Evolutionary conservation across 2,888 invertebrate species (phyloP).

Genomic region (Acholoe squamosa): DNA sequence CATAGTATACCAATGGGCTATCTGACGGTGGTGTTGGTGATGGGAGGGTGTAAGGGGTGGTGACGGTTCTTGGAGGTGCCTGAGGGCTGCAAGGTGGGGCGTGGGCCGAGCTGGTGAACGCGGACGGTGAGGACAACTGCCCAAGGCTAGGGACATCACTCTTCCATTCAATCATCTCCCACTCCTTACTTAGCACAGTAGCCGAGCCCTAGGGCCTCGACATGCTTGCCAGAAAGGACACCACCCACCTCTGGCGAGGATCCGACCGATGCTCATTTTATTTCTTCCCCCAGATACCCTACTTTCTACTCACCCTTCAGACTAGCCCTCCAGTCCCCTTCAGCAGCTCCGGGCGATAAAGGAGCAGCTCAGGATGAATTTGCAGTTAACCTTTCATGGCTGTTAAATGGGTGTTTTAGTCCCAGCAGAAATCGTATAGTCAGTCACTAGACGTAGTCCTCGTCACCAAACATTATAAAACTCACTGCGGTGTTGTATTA

Average conservation of each 20-base stretch:
- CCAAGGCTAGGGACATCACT: constrained; percentile 32
- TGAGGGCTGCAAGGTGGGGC: not conserved
- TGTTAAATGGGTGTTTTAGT: constrained; percentile 26
- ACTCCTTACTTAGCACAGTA: constrained; percentile 45
- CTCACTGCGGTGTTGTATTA: not conserved
- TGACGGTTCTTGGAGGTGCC: not conserved
- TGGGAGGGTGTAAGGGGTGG: not conserved
- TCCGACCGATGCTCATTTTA: constrained; percentile 44
- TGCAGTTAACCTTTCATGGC: constrained; percentile 33
- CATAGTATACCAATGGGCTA: not conserved
- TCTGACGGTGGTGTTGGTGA: not conserved
- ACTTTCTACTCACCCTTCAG: not conserved
- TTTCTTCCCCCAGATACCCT: constrained; percentile 5
- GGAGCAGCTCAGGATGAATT: constrained; percentile 41
- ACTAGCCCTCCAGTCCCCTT: not conserved
- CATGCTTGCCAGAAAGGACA: not conserved
- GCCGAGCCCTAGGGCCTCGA: not conserved
- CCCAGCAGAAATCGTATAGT: not conserved
- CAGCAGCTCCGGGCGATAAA: not conserved
- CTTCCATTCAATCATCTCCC: constrained; percentile 53
- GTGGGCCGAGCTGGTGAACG: not conserved
- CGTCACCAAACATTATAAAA: not conserved
- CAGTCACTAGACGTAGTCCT: not conserved
- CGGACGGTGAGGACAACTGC: constrained; percentile 33
- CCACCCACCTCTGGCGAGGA: constrained; percentile 36